Evolutionary conservation across 2,113 vertebrate species (phyloP).

Genomic region (Hydrolagus affinis): DNA sequence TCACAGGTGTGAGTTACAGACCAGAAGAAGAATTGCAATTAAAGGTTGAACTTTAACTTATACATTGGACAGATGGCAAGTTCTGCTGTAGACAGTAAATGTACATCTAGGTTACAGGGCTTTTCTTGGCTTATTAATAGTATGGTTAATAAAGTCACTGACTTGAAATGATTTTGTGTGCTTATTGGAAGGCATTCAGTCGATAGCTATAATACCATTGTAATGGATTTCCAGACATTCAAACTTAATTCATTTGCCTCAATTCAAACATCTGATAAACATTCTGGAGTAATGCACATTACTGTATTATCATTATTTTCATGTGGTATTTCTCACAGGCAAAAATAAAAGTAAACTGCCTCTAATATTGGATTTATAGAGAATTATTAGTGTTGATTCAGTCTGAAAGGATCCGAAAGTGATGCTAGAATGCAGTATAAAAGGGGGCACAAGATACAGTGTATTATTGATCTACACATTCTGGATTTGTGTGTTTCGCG

Average conservation of each 20-base stretch:
- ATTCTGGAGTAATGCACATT: no score
- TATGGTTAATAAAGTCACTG: not conserved
- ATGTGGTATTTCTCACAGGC: not conserved
- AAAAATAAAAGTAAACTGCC: not conserved
- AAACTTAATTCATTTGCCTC: not conserved
- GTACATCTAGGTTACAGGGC: not conserved
- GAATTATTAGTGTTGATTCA: no score
- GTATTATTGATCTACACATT: no score
- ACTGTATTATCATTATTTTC: no score
- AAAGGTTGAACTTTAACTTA: conserved; percentile 20
- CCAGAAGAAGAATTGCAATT: conserved; percentile 3
- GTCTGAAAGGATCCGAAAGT: no score
- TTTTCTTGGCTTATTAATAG: not conserved
- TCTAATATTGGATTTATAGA: no score
- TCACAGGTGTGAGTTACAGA: not conserved
- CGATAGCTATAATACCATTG: not conserved
- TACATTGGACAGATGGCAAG: not conserved
- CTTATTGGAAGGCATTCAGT: not conserved
- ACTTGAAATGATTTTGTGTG: not conserved
- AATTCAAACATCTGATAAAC: no score
- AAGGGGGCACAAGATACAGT: no score
- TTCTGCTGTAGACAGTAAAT: not conserved
- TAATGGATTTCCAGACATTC: no score
- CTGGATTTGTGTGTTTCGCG: no score
- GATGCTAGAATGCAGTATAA: no score